Evolutionary conservation across 1,140 invertebrate species (phyloP).

Genomic region (Diachasmimorpha longicaudata): DNA sequence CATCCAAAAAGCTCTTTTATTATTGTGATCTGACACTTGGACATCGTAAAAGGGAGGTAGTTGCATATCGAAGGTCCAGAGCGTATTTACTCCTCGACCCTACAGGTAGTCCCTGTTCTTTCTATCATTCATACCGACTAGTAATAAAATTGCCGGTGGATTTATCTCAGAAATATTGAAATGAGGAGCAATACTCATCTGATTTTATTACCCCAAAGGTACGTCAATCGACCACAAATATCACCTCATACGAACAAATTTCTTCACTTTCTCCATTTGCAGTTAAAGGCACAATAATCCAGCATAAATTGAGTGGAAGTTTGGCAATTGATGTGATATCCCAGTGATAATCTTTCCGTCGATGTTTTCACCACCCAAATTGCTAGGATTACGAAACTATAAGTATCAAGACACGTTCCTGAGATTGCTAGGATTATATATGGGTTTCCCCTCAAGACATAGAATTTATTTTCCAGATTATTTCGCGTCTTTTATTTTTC

Average conservation of each 20-base stretch:
- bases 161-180: neutral
- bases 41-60: neutral
- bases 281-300: neutral
- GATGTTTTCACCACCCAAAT: neutral
- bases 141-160: neutral
- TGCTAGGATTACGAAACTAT: neutral
- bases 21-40: neutral
- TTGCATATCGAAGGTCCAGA: too few species aligned
- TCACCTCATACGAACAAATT: neutral
- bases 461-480: neutral
- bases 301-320: neutral
- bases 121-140: neutral
- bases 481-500: neutral
- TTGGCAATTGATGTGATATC: neutral
- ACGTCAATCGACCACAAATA: neutral
- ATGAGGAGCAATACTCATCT: neutral
- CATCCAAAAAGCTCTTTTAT: neutral
- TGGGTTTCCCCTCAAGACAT: neutral
- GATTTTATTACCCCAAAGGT: neutral
- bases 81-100: neutral
- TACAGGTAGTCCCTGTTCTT: neutral
- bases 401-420: neutral
- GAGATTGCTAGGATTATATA: neutral
- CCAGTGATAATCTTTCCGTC: neutral
- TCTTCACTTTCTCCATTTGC: neutral